These are phyloP conservation scores for Drosophila meridiana DNA, from an alignment of 2,888 invertebrate species.

Conservation along the genomic window DNA sequence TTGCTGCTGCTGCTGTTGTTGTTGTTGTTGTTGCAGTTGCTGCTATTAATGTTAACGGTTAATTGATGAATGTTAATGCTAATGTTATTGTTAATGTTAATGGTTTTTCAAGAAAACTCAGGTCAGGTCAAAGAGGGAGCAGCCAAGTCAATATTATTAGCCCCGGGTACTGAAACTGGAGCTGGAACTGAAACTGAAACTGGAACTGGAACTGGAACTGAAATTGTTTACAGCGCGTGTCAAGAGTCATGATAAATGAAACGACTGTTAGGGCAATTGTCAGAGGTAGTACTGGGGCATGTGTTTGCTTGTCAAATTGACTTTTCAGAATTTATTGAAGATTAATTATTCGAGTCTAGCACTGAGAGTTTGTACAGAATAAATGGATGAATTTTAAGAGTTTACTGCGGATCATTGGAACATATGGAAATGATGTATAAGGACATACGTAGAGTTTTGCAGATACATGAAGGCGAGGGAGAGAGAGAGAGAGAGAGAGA, in stretches of 20 bases:
- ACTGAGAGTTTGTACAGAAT: background rate
- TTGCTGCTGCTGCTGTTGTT: background rate
- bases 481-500: too few species aligned
- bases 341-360: background rate
- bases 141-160: conserved; percentile 25
- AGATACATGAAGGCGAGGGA: too few species aligned
- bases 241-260: conserved; percentile 47
- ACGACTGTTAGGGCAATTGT: conserved; percentile 12
- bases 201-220: background rate
- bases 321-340: background rate
- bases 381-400: background rate
- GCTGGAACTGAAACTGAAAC: conserved; percentile 3
- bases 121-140: conserved; percentile 2
- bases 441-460: too few species aligned
- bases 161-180: background rate
- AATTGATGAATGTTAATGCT: conserved; percentile 13
- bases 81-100: conserved; percentile 2
- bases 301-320: background rate
- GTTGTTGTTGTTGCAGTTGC: conserved; percentile 24
- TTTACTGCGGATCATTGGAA: background rate
- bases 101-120: background rate
- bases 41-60: conserved; percentile 31
- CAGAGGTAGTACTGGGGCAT: background rate
- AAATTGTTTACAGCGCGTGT: background rate
- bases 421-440: too few species aligned